Percentiles rank a stretch among this genome's conserved stretches.
These are phyloP conservation scores for Loriculus beryllinus DNA, from an alignment of 2,797 vertebrate species.

Conservation along the genomic window DNA sequence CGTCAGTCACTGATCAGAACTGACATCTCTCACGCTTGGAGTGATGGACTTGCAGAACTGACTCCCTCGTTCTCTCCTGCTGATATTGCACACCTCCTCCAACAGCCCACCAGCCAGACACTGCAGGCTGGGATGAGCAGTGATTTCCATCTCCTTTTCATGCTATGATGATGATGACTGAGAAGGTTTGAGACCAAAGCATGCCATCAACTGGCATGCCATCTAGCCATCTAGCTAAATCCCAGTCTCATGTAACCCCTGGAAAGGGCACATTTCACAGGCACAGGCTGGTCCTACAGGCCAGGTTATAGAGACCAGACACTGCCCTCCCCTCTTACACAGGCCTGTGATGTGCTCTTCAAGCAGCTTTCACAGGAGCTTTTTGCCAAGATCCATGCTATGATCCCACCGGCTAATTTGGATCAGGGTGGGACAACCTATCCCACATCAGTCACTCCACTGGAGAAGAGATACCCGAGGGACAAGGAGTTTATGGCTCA, in stretches of 20 bases:
- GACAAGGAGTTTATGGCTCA: background rate
- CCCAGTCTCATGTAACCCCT: background rate
- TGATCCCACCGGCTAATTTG: background rate
- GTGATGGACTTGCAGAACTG: background rate
- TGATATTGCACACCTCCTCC: fast-evolving
- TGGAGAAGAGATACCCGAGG: background rate
- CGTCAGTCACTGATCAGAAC: background rate
- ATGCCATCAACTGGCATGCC: fast-evolving
- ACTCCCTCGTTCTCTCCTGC: background rate
- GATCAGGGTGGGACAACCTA: background rate
- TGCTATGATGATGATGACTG: background rate
- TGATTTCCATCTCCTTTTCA: background rate
- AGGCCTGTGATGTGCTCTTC: background rate
- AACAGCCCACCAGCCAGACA: background rate
- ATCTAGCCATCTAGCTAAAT: background rate
- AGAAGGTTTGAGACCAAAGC: background rate
- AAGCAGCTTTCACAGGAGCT: background rate
- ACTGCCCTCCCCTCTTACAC: background rate
- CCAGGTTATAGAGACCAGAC: background rate
- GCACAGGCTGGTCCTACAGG: background rate
- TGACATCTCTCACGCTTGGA: fast-evolving
- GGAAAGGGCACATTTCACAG: background rate
- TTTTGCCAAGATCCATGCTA: background rate
- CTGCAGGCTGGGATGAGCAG: background rate
- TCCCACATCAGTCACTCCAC: background rate